Evolutionary conservation across 2,113 vertebrate species (phyloP), one percentile per base, ranked within the genome.

Genomic region (Menidia beryllina): DNA sequence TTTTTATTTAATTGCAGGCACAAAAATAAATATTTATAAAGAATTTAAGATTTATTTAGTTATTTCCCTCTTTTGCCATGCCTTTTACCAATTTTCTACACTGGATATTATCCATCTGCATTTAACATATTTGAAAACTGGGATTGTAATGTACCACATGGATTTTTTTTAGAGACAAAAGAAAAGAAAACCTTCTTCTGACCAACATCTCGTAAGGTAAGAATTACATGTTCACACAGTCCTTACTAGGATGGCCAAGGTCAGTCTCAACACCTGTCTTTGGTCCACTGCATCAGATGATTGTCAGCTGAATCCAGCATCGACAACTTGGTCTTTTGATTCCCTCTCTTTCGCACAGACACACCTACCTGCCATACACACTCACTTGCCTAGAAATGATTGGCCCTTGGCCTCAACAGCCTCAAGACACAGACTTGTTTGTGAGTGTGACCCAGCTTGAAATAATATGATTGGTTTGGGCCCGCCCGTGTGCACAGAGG

Each of bases 281-380:
- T 88, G 86, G 84, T 90, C 81, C 84, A 81, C 68, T 73, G 84
- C 81, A 82, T 75, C 60, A 64, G 66, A 87, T 87, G 84, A 91
- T 89, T 88, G 86, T 90, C 90, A 87, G 82, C 55, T 69, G 41
- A 81, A 69, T 88, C 85, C 81, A 72, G 60, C 60, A 43, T 60
- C 79, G 84, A 82, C 58, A 61, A 77, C 82, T 81, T 89, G 82
- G 71, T 72, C 79, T 85, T 88, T 84, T 73, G 74, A 83, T 73
- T 72, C 69, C 45, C 38, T 53, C 49, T 43, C 34, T 47, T n/a
- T 56, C 17, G 15, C 62, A 57, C 58, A 77, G 24, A 47, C 56
- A 53, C 57, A 57, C 24, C 20, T 60, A 20, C 27, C 38, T 19
- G 25, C 26, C 23, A 7, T 43, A 43, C 41, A 62, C 39, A 60